Evolutionary conservation across 2,888 invertebrate species (phyloP), one percentile per base, ranked within the genome.

Genomic region (Ophion slaviceki): DNA sequence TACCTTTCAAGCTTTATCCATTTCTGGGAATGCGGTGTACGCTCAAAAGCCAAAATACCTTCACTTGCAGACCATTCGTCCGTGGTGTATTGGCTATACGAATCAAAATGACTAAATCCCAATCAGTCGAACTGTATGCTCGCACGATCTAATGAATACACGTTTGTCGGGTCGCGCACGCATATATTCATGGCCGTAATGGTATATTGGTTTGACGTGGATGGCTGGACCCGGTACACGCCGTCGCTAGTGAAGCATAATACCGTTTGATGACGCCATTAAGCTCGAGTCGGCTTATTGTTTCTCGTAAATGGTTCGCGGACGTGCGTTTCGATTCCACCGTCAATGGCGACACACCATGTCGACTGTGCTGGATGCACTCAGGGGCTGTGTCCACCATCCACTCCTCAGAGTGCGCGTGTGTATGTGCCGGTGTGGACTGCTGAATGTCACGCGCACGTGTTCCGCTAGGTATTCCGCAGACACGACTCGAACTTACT

Each of bases 201-300:
- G 61, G 68, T 59, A 77, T 84, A 72, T 47, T 67, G 62, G 74
- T 62, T 68, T 72, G 61, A 80, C 61, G 79, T 62, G 66, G 40
- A 57, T 70, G 74, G 45, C 57, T 82, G 75, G 24, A 74, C 82
- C 62, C 59, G 36, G 47, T 68, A 66, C 75, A 45, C 59, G 59
- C 84, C 82, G 83, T 79, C 86, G 78, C 86, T 86, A 82, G 83
- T 85, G 80, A 80, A 84, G 82, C 88, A 88, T 90, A 90, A 90
- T 91, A 89, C 88, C 88, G 87, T 91, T 91, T 92, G 90, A 92
- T 90, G 91, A 89, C 88, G 90, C 90, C 90, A 91, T 92, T 91
- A 91, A 90, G 89, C 88, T 84, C 70, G 86, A 86, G 88, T 84
- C 76, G 87, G 90, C 90, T 91, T 91, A 91, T 91, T 91, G 91